A percentile compares a stretch with the other conserved stretches of the same genome.
Evolutionary conservation across 1,140 invertebrate genomes (phyloP).

Genomic region (Danaus melanippus): DNA sequence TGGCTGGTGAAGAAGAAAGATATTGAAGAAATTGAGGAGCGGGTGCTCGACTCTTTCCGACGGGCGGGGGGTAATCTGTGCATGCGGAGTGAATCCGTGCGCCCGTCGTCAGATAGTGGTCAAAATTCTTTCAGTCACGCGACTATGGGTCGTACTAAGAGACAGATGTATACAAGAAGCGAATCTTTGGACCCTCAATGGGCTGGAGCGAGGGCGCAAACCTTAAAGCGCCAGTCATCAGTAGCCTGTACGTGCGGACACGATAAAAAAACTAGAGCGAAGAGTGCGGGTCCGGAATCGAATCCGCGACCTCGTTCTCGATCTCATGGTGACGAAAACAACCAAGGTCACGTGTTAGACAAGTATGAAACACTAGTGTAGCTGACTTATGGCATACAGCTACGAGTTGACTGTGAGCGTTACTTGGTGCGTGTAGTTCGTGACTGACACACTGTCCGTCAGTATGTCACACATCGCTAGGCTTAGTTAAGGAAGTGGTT

Average conservation of each 20-base stretch:
- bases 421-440: conserved; percentile 9
- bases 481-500: conserved; percentile 16
- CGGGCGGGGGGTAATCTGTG: conserved; percentile 54
- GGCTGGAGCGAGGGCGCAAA: conserved; percentile 49
- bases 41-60: conserved; percentile 58
- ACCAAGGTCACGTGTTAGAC: conserved; percentile 59
- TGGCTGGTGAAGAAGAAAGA: conserved; percentile 69
- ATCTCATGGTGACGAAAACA: conserved; percentile 55
- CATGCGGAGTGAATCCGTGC: conserved; percentile 44
- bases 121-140: conserved; percentile 45
- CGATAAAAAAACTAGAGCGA: conserved; percentile 53
- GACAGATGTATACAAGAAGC: conserved; percentile 50
- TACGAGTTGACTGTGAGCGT: conserved; percentile 6
- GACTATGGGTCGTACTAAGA: conserved; percentile 49
- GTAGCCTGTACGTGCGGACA: conserved; percentile 65
- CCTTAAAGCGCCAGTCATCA: conserved; percentile 55
- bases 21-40: conserved; percentile 62
- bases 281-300: conserved; percentile 30
- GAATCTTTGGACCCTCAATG: conserved; percentile 58
- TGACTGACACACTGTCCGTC: conserved; percentile 7
- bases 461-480: conserved; percentile 26
- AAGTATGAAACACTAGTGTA: conserved; percentile 71
- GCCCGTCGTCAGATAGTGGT: conserved; percentile 50
- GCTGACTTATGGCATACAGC: conserved; percentile 16
- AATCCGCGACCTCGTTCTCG: conserved; percentile 43